phyloP scores from a whole-genome alignment of 2,113 vertebrate species.

The Daubentonia madagascariensis region DNA sequence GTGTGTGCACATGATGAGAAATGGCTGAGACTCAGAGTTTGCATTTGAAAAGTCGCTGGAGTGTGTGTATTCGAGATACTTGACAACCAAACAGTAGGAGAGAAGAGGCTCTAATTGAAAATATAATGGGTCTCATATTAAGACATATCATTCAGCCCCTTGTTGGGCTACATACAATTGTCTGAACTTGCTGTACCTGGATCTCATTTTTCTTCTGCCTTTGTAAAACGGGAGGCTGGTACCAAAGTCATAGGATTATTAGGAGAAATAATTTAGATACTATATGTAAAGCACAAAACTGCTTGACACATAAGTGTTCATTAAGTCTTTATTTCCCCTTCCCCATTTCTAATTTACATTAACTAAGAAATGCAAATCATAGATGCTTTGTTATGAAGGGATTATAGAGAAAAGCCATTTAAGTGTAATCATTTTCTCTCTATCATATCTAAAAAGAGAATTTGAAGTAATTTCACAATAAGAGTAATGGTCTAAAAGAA shows the following conservation, averaged over 20 bases:
- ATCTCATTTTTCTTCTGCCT: background rate
- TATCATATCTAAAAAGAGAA: background rate
- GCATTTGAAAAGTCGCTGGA: background rate
- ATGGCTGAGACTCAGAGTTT: background rate
- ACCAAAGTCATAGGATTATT: background rate
- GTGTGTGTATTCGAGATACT: background rate
- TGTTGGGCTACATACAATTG: fast-evolving
- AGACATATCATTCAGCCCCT: fast-evolving
- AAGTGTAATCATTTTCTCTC: background rate
- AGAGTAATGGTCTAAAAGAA: background rate
- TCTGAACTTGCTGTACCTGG: fast-evolving
- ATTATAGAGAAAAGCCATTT: background rate
- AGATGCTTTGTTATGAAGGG: background rate
- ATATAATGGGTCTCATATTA: background rate
- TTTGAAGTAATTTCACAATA: background rate
- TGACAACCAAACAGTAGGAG: background rate
- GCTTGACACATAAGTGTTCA: background rate
- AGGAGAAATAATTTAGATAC: background rate
- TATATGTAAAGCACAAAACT: background rate
- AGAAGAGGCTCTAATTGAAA: background rate
- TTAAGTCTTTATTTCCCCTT: background rate
- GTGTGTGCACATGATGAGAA: background rate
- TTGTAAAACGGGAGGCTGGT: background rate
- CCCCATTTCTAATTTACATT: background rate
- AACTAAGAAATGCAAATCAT: background rate